Base-by-base conservation (phyloP, 2,797 vertebrate species). In the Catamblyrhynchus diadema region DNA sequence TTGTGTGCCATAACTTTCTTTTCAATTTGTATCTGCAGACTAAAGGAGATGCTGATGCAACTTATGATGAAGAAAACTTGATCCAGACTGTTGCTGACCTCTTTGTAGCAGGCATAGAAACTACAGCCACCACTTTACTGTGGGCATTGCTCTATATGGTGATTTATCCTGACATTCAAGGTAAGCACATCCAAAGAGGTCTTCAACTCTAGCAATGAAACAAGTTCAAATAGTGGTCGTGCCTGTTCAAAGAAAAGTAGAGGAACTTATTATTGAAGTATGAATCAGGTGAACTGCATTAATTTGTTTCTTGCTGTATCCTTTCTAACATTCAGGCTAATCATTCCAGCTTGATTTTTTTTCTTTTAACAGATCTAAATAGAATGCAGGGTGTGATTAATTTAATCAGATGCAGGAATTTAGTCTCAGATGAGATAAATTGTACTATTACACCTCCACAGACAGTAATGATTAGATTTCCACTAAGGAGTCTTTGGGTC, bases 61-160 rank as follows among this genome's bases (percentile, higher is more conserved):
- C 96, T 74, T 97, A 92, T 1, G 12, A 95, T 79, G 94, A 97
- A 62, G 78, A 35, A 45, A 96, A 97, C 78, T 60, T 97, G 95
- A 54, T 32, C 3, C 96, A 96, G 67, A 30, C 13, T 53, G 4
- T 86, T 78, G 19, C 4, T 41, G 95, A 97, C 60, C 92, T 97
- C 39, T 81, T 96, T 39, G 1, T 96, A 42, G 95, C 94, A 85
- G 94, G 95, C 24, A 96, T 84, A 72, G 96, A 97, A 91, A 94
- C 81, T 12, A 93, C 82, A 56, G 12, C 78, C 42, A 85, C 94
- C 21, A 91, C 88, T 42, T 53, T 94, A 32, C 6, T 48, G 9
- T 95, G 97, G 93, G 86, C 93, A 28, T 37, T 96, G 71, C 88
- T 96, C 14, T 92, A 73, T 16, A 95, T 95, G 95, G 50, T 86